Evolutionary conservation across 2,113 vertebrate species (phyloP).

Genomic region (Misgurnus anguillicaudatus): DNA sequence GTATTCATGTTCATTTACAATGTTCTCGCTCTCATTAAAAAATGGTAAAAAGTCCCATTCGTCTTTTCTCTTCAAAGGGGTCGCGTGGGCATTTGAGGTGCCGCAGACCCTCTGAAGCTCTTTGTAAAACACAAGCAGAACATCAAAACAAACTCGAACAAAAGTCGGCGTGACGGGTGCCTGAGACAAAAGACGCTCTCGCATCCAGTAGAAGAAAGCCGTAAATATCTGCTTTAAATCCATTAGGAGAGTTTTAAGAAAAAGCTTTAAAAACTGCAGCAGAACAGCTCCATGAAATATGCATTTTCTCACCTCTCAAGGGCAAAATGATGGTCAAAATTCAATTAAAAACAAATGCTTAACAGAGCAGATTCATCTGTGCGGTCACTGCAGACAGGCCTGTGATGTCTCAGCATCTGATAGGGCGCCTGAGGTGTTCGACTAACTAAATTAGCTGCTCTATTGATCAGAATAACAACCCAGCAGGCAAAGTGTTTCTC

Average conservation of each 20-base stretch:
- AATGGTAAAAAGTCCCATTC: not conserved
- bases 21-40: not conserved
- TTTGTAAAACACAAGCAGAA: conserved; percentile 28
- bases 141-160: conserved; percentile 25
- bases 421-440: not conserved
- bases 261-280: conserved; percentile 42
- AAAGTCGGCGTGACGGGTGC: not conserved
- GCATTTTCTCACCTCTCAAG: conserved; percentile 47
- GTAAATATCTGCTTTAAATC: conserved; percentile 58
- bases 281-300: conserved; percentile 47
- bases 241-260: conserved; percentile 57
- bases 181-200: not conserved
- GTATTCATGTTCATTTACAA: not conserved
- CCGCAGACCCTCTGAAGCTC: not conserved
- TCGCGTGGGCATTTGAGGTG: not conserved
- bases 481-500: not conserved
- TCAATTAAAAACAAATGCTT: conserved; percentile 55
- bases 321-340: conserved; percentile 56
- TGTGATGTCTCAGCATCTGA: not conserved
- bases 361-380: not conserved
- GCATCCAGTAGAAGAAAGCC: conserved; percentile 52
- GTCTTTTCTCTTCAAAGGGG: not conserved
- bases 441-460: not conserved
- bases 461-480: conserved; percentile 2
- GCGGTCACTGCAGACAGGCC: not conserved